Conservation (phyloP, 1,140 invertebrate genomes). For the Scylla paramamosain region DNA sequence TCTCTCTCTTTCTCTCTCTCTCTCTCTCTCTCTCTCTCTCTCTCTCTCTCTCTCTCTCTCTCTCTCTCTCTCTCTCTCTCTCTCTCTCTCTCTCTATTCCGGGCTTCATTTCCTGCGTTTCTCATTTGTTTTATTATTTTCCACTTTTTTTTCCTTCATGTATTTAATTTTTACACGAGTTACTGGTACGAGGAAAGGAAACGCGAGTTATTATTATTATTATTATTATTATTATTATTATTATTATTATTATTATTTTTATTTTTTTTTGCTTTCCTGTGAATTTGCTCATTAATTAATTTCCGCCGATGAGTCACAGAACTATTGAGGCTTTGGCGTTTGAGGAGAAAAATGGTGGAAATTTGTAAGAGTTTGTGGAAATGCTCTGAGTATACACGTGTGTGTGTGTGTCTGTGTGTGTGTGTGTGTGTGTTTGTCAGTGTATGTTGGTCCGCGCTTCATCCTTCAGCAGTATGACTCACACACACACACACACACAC, state of each 20-base stretch:
- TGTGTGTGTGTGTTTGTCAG: neutral
- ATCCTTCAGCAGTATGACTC: neutral
- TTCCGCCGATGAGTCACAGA: neutral
- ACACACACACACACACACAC: neutral
- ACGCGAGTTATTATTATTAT: too few species aligned
- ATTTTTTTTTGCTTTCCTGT: too few species aligned
- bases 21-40: slow-evolving; percentile 11
- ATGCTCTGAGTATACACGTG: neutral
- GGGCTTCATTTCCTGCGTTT: too few species aligned
- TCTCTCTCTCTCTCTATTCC: neutral
- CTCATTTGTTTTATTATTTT: neutral
- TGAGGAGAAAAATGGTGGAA: neutral
- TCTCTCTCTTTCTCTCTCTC: neutral
- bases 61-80: neutral
- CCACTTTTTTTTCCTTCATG: neutral
- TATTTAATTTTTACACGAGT: neutral
- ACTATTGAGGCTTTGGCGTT: neutral
- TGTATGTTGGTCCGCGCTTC: neutral
- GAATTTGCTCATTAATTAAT: neutral
- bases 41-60: slow-evolving; percentile 16
- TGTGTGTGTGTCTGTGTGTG: neutral
- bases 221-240: too few species aligned
- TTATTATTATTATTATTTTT: too few species aligned
- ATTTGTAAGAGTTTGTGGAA: too few species aligned
- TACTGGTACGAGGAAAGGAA: too few species aligned